phyloP scores from a whole-genome alignment of 2,888 invertebrate species.

The Tetheella fluctuosa region DNA sequence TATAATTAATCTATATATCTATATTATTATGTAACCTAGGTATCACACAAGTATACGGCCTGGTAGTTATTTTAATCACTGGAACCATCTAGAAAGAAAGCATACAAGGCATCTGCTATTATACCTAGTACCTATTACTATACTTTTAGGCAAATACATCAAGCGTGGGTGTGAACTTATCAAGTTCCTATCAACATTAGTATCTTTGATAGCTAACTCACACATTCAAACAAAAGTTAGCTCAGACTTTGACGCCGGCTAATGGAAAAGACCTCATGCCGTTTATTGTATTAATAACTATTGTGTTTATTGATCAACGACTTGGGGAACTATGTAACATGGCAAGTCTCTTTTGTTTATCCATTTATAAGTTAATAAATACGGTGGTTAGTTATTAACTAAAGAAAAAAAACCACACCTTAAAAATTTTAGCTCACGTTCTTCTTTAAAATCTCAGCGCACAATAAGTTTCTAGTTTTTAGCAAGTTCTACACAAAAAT shows the following conservation, averaged over 20 bases:
- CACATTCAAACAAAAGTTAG: conserved; percentile 2
- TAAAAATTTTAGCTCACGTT: too few relatives aligned
- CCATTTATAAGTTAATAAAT: too few relatives aligned
- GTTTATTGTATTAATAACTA: conserved; percentile 9
- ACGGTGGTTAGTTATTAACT: too few relatives aligned
- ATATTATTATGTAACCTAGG: neutral
- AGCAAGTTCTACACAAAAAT: too few relatives aligned
- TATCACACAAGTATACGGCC: neutral
- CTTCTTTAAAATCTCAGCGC: too few relatives aligned
- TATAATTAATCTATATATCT: neutral
- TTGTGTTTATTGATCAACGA: conserved; percentile 2
- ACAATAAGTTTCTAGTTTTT: too few relatives aligned
- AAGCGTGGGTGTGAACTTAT: conserved; percentile 22
- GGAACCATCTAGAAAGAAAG: neutral
- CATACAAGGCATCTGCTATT: conserved; percentile 1
- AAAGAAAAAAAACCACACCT: too few relatives aligned
- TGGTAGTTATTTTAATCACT: neutral
- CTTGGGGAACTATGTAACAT: neutral
- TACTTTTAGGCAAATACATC: neutral
- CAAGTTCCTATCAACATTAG: conserved; percentile 18
- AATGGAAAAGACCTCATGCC: neutral
- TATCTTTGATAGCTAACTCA: conserved; percentile 6
- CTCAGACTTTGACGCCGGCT: conserved; percentile 9
- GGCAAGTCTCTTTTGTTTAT: neutral
- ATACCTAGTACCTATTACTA: neutral